Percentiles rank a stretch among this genome's conserved stretches.
phyloP scores from a whole-genome alignment of 2,797 vertebrate genomes.

The Urocyon cinereoargenteus region DNA sequence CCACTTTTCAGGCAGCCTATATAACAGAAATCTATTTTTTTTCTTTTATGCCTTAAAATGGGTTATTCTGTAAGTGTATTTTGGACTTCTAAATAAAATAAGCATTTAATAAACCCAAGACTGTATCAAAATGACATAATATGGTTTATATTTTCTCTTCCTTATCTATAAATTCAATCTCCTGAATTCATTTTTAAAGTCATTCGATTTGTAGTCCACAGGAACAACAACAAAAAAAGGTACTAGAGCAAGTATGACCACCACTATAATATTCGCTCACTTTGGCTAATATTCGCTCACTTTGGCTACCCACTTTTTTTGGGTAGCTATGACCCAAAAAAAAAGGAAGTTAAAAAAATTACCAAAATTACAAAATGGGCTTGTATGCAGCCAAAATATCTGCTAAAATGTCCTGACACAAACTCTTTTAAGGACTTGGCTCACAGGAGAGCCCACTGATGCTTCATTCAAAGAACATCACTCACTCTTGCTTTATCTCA shows the following conservation, averaged over 20 bases:
- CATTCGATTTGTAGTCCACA: background rate
- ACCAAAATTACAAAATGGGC: background rate
- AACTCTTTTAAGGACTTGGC: background rate
- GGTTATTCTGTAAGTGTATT: background rate
- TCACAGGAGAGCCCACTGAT: background rate
- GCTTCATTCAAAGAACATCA: background rate
- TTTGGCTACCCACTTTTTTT: too few species aligned
- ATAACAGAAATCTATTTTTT: background rate
- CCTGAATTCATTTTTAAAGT: constrained; percentile 29
- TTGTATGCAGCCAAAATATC: background rate
- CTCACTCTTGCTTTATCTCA: background rate
- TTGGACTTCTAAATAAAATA: constrained; percentile 15
- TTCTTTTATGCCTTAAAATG: background rate
- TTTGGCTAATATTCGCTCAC: background rate
- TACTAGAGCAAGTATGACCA: background rate
- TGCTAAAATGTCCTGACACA: background rate
- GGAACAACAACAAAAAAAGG: background rate
- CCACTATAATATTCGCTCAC: background rate
- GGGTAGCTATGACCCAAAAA: background rate
- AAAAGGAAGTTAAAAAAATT: background rate
- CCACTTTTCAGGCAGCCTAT: background rate
- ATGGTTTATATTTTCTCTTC: constrained; percentile 8
- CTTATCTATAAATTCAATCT: constrained; percentile 27
- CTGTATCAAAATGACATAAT: background rate
- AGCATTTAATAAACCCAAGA: background rate